A percentile compares a stretch with the other conserved stretches of the same genome.
These are phyloP conservation scores for Xerus inauris DNA, from an alignment of 2,113 vertebrate genomes.

Conservation along the genomic window DNA sequence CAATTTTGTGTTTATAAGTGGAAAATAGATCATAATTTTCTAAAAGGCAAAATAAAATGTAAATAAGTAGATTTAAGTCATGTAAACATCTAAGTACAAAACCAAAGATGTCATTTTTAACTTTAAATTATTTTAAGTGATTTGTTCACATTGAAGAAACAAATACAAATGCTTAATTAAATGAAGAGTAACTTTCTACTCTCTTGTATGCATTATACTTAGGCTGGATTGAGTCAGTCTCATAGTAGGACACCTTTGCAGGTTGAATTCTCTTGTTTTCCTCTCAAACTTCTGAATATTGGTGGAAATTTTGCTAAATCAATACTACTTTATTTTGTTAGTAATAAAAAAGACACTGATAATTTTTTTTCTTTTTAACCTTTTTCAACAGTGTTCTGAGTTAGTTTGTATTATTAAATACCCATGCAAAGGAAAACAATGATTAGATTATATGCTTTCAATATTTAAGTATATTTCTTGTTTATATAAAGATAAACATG, in stretches of 20 bases:
- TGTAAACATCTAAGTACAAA: background rate
- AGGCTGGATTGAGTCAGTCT: background rate
- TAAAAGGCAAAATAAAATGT: slow-evolving; percentile 14
- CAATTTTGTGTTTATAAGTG: slow-evolving; percentile 28
- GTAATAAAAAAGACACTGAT: background rate
- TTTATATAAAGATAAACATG: slow-evolving; percentile 37
- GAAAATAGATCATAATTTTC: slow-evolving; percentile 46
- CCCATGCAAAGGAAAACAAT: background rate
- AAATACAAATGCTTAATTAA: background rate
- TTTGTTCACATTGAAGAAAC: slow-evolving; percentile 50
- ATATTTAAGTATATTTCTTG: slow-evolving; percentile 59
- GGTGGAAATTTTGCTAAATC: slow-evolving; percentile 22
- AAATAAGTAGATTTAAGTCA: background rate
- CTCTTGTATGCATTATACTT: background rate
- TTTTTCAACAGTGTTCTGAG: slow-evolving; percentile 26
- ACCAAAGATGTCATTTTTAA: background rate
- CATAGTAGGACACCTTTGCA: background rate
- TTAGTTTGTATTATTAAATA: slow-evolving; percentile 16
- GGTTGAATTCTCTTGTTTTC: background rate
- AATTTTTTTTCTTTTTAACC: background rate
- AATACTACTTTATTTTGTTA: background rate
- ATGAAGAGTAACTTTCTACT: background rate
- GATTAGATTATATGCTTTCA: slow-evolving; percentile 61
- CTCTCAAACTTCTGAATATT: background rate
- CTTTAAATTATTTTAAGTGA: background rate